Evolutionary conservation across 2,797 vertebrate species (phyloP), one percentile per base, ranked within the genome.

Genomic region (Nothura maculosa): DNA sequence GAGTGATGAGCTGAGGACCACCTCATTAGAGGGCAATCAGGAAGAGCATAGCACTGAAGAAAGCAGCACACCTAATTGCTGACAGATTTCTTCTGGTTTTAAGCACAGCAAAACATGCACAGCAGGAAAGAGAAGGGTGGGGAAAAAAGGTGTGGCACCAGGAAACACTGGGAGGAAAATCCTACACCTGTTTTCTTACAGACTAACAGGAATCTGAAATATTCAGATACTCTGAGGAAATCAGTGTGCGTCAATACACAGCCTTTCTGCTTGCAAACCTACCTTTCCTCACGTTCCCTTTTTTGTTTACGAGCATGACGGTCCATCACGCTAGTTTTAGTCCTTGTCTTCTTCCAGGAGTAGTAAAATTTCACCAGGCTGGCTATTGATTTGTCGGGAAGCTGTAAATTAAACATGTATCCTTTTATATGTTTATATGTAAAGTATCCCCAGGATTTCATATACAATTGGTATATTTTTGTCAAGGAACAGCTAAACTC

Each of bases 331-430:
- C 99, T 99, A 50, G 99, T 99, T 98, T 99, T 99, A 94, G 98
- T 99, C 90, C 99, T 98, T 2, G 98, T 99, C 96, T 99, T 99
- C 98, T 99, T 99, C 99, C 99, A 99, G 4, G 99, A 99, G 96
- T 99, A 99, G 97, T 99, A 99, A 94, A 99, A 99, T 60, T 99
- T 99, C 87, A 99, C 99, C 97, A 99, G 97, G 92, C 99, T 99
- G 89, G 99, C 98, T 97, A 99, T 99, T 14, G 99, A 98, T 91
- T 99, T 99, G 94, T 99, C 99, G 73, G 99, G 99, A 85, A 99
- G 98, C 99, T 99, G 93, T 73, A 97, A 87, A 96, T 73, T 93
- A 94, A 97, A 94, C 61, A 92, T 12, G 52, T 76, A 95, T 92
- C 63, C 79, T 91, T 95, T 96, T 95, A 94, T 69, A 93, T 21